phyloP scores from a whole-genome alignment of 2,113 vertebrate species.

The Bambusicola thoracicus region DNA sequence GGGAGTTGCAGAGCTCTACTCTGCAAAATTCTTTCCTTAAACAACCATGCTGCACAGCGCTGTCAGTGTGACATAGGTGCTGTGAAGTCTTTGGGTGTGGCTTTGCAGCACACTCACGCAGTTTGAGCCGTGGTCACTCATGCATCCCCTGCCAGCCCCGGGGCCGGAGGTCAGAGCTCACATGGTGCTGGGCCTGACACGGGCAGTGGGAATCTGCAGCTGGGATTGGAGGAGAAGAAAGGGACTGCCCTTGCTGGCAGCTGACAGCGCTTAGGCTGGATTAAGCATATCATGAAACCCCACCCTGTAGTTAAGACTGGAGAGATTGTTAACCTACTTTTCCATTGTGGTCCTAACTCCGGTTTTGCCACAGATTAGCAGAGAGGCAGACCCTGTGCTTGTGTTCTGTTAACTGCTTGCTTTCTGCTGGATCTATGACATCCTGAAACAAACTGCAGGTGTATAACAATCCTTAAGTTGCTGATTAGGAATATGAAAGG shows the following conservation, averaged over 20 bases:
- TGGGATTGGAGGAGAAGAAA: background rate
- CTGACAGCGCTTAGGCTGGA: background rate
- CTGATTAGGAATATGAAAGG: background rate
- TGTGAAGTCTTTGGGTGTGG: background rate
- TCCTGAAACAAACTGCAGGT: background rate
- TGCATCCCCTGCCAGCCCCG: fast-evolving
- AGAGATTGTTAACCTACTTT: background rate
- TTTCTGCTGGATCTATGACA: background rate
- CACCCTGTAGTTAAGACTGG: background rate
- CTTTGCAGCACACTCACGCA: fast-evolving
- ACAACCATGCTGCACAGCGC: fast-evolving
- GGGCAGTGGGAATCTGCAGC: fast-evolving
- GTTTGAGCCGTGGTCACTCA: fast-evolving
- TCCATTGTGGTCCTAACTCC: background rate
- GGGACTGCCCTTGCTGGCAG: background rate
- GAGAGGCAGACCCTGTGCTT: background rate
- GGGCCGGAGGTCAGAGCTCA: fast-evolving
- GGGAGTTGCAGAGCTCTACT: background rate
- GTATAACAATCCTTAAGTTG: fast-evolving
- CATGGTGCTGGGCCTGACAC: background rate
- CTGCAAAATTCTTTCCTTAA: background rate
- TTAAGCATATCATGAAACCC: background rate
- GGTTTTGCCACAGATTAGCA: background rate
- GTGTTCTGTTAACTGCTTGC: background rate
- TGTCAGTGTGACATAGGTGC: fast-evolving